These are phyloP conservation scores for Heterodera filipjevi DNA, from an alignment of 2,888 invertebrate genomes.

Conservation along the genomic window DNA sequence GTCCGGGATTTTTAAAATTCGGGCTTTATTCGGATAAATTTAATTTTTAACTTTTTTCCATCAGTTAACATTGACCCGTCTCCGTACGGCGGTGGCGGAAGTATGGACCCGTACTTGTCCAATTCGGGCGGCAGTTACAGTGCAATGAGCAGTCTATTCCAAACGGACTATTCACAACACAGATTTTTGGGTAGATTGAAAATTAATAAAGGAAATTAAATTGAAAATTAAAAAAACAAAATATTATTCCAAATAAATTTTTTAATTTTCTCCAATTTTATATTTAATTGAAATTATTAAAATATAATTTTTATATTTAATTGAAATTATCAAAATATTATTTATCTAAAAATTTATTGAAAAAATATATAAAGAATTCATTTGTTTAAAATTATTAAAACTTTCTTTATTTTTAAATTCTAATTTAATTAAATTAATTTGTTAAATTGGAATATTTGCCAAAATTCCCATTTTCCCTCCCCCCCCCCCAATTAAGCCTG, in stretches of 20 bases:
- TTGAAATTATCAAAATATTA: no score
- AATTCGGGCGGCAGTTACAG: conserved; percentile 12
- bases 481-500: neutral
- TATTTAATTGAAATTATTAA: no score
- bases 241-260: neutral
- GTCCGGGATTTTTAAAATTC: no score
- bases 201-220: neutral
- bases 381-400: no score
- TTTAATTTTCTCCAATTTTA: no score
- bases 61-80: conserved; percentile 20
- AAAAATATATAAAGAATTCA: no score
- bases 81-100: neutral
- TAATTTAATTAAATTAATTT: neutral
- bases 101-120: conserved; percentile 15
- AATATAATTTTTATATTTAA: no score
- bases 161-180: conserved; percentile 25
- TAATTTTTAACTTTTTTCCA: neutral
- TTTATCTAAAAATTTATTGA: neutral
- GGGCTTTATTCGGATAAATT: no score
- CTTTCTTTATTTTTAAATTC: no score
- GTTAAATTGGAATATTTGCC: neutral
- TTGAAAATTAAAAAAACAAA: neutral
- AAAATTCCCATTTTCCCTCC: no score
- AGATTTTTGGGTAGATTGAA: conserved; percentile 14
- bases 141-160: conserved; percentile 25